Evolutionary conservation across 2,888 invertebrate genomes (phyloP), one percentile per base, ranked within the genome.

Genomic region (Trachelus tabidus): DNA sequence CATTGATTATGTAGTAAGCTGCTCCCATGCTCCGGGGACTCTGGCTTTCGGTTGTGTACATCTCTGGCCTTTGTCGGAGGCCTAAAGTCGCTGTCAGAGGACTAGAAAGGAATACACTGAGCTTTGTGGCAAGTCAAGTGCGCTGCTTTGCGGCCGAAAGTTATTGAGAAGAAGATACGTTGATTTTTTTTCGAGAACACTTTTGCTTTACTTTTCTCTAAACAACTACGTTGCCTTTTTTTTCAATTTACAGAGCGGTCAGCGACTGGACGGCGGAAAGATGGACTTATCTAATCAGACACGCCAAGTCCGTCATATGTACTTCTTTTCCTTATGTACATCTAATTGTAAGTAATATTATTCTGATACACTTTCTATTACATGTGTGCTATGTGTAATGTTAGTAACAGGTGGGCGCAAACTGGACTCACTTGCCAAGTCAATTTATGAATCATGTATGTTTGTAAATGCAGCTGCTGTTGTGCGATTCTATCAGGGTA

Each of bases 1-100:
- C 85, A 86, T 87, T 84, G 86, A 86, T 87, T 86, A 85, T 84
- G 80, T 80, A 82, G 81, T 81, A 84, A 81, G 77, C 82, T 75
- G 77, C 80, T 76, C 75, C 68, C 68, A 73, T 73, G 56, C 56
- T 56, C 56, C 56, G 56, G 56, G 56, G 56, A 15, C 56, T 56
- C 56, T 56, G 23, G 56, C 56, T 56, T 56, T 56, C 23, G 56
- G 56, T 56, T 56, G 56, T 56, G 56, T 56, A 56, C 23, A 23
- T 23, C 23, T 56, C 33, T 73, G 68, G 74, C 75, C 73, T 69
- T 35, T 40, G 69, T 33, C 33, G 73, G 40, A 33, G 68, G 73
- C 73, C 34, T 73, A 73, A 31, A 68, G 15, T 31, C 68, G 68
- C 73, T 68, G 75, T 56, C 56, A 56, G 23, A 56, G 9, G 56